Conservation (phyloP, 1,140 invertebrate species). For the Neotoxoptera formosana region DNA sequence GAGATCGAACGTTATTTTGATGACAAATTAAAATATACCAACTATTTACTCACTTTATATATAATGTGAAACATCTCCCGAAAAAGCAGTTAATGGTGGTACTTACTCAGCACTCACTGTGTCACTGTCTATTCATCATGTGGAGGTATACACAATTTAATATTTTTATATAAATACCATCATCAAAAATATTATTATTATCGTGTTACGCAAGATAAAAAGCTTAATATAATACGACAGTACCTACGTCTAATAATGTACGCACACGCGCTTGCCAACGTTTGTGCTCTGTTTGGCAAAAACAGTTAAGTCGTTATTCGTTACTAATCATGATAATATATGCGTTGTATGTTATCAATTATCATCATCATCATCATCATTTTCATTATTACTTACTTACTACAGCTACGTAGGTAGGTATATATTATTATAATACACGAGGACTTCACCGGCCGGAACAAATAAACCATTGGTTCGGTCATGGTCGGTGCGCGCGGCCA, state of each 20-base stretch:
- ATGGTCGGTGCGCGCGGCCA: neutral
- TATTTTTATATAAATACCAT: neutral
- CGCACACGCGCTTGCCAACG: neutral
- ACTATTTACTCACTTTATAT: neutral
- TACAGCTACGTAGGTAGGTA: neutral
- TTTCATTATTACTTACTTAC: neutral
- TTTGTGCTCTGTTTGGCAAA: constrained; percentile 32
- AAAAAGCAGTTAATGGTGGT: neutral
- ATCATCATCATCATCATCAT: neutral
- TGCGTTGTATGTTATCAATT: neutral
- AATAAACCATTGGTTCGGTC: neutral
- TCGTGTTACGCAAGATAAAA: neutral
- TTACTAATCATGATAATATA: neutral
- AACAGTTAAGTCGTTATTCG: neutral
- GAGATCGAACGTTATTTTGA: neutral
- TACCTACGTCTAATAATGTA: neutral
- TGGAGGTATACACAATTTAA: neutral
- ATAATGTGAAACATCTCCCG: neutral
- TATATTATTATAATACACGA: neutral
- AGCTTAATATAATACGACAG: neutral
- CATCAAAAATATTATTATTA: neutral
- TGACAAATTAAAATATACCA: neutral
- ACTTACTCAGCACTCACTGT: neutral
- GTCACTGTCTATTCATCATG: neutral
- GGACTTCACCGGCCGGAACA: constrained; percentile 9